Conservation (phyloP, 1,140 invertebrate species). For the Bombus pyrosoma region DNA sequence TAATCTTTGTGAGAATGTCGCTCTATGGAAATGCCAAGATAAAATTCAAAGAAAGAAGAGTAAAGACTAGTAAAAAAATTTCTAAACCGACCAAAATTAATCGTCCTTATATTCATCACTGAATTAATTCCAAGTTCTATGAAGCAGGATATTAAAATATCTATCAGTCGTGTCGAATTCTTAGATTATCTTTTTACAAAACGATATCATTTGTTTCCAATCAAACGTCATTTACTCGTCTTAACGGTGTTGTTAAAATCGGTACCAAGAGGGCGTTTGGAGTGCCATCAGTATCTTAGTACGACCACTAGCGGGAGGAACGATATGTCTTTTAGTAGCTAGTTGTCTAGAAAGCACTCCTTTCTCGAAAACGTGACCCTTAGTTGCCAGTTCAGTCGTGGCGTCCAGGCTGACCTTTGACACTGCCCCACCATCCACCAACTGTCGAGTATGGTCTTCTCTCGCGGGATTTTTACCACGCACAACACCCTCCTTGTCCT, state of each 20-base stretch:
- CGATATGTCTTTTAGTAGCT: constrained; percentile 69
- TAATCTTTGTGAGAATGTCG: background rate
- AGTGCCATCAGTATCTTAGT: constrained; percentile 79
- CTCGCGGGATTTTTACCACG: constrained; percentile 76
- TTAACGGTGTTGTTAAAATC: constrained; percentile 72
- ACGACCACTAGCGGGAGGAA: constrained; percentile 73
- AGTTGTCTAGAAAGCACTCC: constrained; percentile 77
- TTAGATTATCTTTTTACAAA: background rate
- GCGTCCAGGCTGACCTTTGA: constrained; percentile 78
- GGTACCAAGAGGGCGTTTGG: constrained; percentile 80
- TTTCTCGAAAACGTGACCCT: constrained; percentile 78
- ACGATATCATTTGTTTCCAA: background rate
- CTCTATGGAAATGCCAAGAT: background rate
- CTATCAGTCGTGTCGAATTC: background rate
- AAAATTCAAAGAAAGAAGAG: background rate
- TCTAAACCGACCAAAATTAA: background rate
- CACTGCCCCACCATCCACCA: constrained; percentile 77
- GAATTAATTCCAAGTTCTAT: background rate
- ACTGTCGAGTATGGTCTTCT: constrained; percentile 77
- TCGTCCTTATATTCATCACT: background rate
- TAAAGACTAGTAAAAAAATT: background rate
- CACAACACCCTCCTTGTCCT: constrained; percentile 75
- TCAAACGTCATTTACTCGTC: too few relatives aligned
- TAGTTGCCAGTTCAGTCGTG: constrained; percentile 76
- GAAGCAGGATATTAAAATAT: constrained; percentile 3